Evolutionary conservation across 2,888 invertebrate species (phyloP), one percentile per base, ranked within the genome.

Genomic region (Exephanes ischioxanthus): DNA sequence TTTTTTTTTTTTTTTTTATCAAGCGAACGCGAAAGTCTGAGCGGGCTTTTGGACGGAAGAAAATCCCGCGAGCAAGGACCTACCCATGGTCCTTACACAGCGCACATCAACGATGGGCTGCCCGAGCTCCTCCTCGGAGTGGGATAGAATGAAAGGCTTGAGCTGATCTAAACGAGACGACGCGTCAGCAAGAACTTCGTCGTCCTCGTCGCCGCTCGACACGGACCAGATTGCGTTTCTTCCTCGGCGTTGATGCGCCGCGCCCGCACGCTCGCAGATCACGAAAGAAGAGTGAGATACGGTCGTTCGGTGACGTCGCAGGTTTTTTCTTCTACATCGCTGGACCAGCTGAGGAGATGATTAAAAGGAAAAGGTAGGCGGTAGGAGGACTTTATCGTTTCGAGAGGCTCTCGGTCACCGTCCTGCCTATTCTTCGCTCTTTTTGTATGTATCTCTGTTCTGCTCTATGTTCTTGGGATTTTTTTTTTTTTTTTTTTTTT

Each of bases 251-350:
- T 63, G 53, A 48, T n/a, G 71, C 71, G 71, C 45, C 11, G 22
- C 66, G 58, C 30, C 48, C 70, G 19, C 11, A 58, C 51, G 41
- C 68, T 73, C 66, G 41, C 61, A n/a, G 55, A 58, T 68, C 48
- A 45, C 45, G 33, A 73, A 14, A 58, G 58, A 75, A 67, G 45
- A 75, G 67, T 55, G 67, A 68, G 58, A 58, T 68, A 75, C 73
- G 73, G 48, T 73, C 30, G 80, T 55, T 53, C 51, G 80, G 80
- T 87, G 87, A 86, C 85, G 77, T 55, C 48, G 80, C 87, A 76
- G 80, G 68, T 84, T 85, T 83, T 82, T 82, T 72, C 66, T 37
- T 67, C 33, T 33, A 37, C 66, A 80, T 67, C 73, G 22, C n/a
- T n/a, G 58, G 67, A 58, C 55, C 37, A 63, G 45, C 61, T 22